Evolutionary conservation across 2,888 invertebrate species (phyloP).

Genomic region (Sarcophaga rosellei): DNA sequence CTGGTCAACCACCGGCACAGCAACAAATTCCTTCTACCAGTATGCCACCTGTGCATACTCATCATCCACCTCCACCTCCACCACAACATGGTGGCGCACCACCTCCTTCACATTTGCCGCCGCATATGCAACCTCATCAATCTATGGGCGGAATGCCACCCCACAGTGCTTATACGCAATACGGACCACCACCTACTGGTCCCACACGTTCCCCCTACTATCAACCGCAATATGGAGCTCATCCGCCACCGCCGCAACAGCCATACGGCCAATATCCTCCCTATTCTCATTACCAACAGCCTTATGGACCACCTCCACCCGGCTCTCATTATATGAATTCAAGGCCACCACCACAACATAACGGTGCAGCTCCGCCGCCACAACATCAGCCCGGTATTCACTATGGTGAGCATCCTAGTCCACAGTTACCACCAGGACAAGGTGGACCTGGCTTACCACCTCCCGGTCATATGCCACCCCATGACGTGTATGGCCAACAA

Average conservation of each 20-base stretch:
- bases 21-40: conserved; percentile 65
- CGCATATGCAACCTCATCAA: conserved; percentile 75
- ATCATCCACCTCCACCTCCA: conserved; percentile 79
- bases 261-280: conserved; percentile 79
- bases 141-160: conserved; percentile 79
- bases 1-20: conserved; percentile 60
- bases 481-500: conserved; percentile 69
- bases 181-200: conserved; percentile 78
- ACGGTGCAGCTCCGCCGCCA: conserved; percentile 70
- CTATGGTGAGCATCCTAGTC: conserved; percentile 68
- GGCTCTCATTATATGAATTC: conserved; percentile 78
- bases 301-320: conserved; percentile 78
- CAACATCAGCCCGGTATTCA: conserved; percentile 72
- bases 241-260: conserved; percentile 77
- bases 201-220: conserved; percentile 80
- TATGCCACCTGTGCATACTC: conserved; percentile 70
- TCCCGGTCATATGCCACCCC: conserved; percentile 68
- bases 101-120: conserved; percentile 82
- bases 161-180: conserved; percentile 79
- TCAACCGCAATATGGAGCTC: conserved; percentile 80
- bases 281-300: conserved; percentile 80
- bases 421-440: conserved; percentile 64
- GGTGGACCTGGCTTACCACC: conserved; percentile 68
- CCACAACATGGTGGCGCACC: conserved; percentile 78
- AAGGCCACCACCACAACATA: conserved; percentile 76